Evolutionary conservation across 2,888 invertebrate genomes (phyloP).

Genomic region (Altica lythri): DNA sequence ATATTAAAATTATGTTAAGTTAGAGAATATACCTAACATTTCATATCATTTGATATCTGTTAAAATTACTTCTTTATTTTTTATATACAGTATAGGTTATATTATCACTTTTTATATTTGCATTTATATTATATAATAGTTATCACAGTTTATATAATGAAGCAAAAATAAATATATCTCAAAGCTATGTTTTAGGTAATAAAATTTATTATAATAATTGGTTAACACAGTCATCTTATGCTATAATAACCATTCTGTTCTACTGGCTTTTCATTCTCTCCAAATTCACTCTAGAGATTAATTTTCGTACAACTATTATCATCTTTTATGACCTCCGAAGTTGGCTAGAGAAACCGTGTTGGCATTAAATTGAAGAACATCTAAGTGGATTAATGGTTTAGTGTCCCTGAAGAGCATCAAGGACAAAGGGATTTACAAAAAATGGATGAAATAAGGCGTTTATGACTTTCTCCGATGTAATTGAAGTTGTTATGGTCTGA

Average conservation of each 20-base stretch:
- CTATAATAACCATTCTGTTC: not conserved
- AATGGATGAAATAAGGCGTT: not conserved
- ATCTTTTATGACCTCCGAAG: constrained; percentile 25
- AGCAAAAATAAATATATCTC: no score
- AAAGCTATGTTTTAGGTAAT: no score
- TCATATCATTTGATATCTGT: no score
- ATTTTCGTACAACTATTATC: constrained; percentile 28
- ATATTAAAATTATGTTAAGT: no score
- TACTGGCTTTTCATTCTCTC: constrained; percentile 12
- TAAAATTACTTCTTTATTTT: no score
- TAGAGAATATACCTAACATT: no score
- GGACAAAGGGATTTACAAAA: constrained; percentile 2
- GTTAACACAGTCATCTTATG: constrained; percentile 5
- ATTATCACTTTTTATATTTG: no score
- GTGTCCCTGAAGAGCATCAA: not conserved
- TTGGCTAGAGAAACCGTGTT: constrained; percentile 9
- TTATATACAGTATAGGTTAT: no score
- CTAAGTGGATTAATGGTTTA: constrained; percentile 16
- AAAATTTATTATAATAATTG: no score
- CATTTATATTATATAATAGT: no score
- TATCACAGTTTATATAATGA: no score
- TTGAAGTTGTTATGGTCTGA: not conserved
- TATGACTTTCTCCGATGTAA: constrained; percentile 2
- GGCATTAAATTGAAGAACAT: constrained; percentile 10
- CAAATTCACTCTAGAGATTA: constrained; percentile 26